Percentiles rank a stretch among this genome's conserved stretches.
Conservation (phyloP, 2,113 vertebrate genomes). For the Paradoxurus hermaphroditus region DNA sequence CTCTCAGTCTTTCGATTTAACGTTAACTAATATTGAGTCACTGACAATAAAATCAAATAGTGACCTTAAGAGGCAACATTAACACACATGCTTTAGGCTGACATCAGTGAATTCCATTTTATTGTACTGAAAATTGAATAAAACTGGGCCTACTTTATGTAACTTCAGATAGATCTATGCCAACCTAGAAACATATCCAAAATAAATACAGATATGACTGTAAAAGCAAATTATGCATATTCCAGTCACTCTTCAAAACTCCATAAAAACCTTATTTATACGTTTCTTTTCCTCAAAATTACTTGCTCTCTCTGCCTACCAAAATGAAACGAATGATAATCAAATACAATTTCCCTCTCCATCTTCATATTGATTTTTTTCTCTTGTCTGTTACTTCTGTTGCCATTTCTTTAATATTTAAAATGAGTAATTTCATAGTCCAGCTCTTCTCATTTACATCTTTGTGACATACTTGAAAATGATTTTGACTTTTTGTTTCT, state of each 20-base stretch:
- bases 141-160: background rate
- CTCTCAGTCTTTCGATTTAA: background rate
- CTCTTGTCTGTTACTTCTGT: background rate
- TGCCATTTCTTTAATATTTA: background rate
- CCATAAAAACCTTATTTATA: background rate
- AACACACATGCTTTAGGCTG: background rate
- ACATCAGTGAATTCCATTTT: background rate
- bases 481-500: background rate
- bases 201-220: background rate
- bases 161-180: background rate
- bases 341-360: background rate
- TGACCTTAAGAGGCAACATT: background rate
- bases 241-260: background rate
- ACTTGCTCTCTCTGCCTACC: background rate
- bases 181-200: background rate
- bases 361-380: background rate
- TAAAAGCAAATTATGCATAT: background rate
- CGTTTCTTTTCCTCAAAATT: background rate
- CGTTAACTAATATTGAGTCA: background rate
- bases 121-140: background rate
- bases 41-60: background rate
- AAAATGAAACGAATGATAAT: background rate
- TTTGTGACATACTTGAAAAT: background rate
- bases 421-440: background rate
- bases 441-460: background rate